Evolutionary conservation across 2,113 vertebrate genomes (phyloP).

Genomic region (Microtus pennsylvanicus): DNA sequence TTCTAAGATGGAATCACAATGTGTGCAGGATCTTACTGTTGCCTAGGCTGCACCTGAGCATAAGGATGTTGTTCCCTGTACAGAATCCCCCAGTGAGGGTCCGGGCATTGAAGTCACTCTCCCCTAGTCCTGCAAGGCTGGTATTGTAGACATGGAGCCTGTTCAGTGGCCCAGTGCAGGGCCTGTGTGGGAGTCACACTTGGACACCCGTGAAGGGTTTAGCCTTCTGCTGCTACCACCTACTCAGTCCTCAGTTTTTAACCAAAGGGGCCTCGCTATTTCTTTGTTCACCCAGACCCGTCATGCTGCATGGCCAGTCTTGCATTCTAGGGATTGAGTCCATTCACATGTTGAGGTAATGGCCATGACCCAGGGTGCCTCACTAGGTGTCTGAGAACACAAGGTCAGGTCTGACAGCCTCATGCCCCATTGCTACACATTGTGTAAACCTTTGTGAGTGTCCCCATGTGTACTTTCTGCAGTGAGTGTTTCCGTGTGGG

Average conservation of each 20-base stretch:
- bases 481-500: background rate
- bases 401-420: background rate
- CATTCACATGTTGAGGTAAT: background rate
- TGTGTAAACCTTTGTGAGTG: background rate
- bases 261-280: background rate
- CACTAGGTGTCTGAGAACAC: background rate
- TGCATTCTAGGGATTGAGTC: background rate
- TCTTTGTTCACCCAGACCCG: background rate
- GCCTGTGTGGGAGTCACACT: too few species aligned
- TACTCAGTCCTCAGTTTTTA: background rate
- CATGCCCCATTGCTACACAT: too few species aligned
- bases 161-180: accelerated
- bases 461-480: background rate
- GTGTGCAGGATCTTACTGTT: too few species aligned
- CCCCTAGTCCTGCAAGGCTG: background rate
- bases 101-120: accelerated
- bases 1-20: background rate
- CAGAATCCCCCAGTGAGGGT: too few species aligned
- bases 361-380: background rate
- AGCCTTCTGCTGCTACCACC: background rate
- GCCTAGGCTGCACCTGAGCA: too few species aligned
- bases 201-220: background rate
- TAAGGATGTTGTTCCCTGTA: too few species aligned
- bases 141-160: accelerated
- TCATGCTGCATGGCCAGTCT: too few species aligned